These are phyloP conservation scores for Agelas oroides DNA, from an alignment of 37 sponge, comb jelly and placozoan species.

Conservation along the genomic window DNA sequence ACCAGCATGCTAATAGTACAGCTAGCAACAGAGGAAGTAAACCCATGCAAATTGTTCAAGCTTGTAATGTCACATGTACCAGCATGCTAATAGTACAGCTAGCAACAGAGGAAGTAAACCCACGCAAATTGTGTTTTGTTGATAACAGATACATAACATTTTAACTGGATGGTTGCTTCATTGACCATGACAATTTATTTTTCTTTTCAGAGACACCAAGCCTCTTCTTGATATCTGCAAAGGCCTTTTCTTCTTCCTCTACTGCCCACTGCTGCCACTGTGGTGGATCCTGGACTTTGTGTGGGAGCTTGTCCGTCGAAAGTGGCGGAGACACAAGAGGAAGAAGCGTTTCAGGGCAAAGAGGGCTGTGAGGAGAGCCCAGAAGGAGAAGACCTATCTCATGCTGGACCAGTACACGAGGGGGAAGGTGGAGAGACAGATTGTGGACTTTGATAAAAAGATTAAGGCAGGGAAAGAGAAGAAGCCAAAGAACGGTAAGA, in stretches of 20 bases:
- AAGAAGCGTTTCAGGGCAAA: conserved; percentile 37
- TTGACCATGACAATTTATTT: not conserved
- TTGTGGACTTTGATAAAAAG: conserved; percentile 31
- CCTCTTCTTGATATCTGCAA: conserved; percentile 47
- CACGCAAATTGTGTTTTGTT: too few relatives aligned
- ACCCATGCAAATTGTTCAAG: too few relatives aligned
- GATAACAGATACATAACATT: too few relatives aligned
- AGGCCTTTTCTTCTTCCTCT: conserved; percentile 82
- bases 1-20: not conserved
- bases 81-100: too few relatives aligned
- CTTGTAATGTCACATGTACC: too few relatives aligned
- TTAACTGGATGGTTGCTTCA: too few relatives aligned
- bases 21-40: too few relatives aligned
- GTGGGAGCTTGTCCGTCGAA: conserved; percentile 21
- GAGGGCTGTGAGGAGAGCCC: conserved; percentile 31
- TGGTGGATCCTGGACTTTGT: conserved; percentile 72
- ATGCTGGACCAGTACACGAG: conserved; percentile 69
- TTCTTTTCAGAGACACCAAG: conserved; percentile 59
- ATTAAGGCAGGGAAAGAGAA: conserved; percentile 12
- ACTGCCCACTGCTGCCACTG: conserved; percentile 84
- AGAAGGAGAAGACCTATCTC: conserved; percentile 54
- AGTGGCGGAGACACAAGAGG: conserved; percentile 37
- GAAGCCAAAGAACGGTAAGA: conserved; percentile 2
- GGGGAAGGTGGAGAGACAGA: conserved; percentile 57
- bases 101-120: too few relatives aligned